Conservation (phyloP, 53 echinoderm and acorn worm species). For the Crossaster papposus region DNA sequence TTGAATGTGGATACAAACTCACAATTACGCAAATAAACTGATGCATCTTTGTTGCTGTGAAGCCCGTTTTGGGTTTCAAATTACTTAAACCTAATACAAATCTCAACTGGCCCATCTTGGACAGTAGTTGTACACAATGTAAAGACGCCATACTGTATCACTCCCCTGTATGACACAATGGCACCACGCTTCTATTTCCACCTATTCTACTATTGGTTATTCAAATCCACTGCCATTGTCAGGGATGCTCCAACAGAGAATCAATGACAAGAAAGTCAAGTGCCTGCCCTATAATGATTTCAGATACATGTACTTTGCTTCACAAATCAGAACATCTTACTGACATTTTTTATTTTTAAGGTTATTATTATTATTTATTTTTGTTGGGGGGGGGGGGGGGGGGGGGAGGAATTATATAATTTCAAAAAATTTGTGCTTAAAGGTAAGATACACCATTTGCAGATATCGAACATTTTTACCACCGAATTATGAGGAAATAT, state of each 20-base stretch:
- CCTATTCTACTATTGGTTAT: background rate
- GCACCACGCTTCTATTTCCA: background rate
- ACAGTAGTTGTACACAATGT: background rate
- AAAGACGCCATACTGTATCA: background rate
- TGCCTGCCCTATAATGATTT: background rate
- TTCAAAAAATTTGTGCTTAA: too few species aligned
- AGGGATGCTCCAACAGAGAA: background rate
- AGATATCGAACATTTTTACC: too few species aligned
- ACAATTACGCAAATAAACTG: too few species aligned
- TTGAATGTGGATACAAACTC: too few species aligned
- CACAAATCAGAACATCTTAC: background rate
- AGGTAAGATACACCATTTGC: too few species aligned
- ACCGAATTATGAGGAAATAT: too few species aligned
- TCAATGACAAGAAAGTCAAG: background rate
- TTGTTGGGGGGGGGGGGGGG: too few species aligned
- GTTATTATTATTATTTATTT: too few species aligned
- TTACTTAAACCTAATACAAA: background rate
- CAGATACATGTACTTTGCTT: background rate
- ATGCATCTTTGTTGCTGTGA: background rate
- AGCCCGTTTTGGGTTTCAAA: background rate
- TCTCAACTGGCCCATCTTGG: background rate
- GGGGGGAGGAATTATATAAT: too few species aligned
- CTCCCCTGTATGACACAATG: background rate
- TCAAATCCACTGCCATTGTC: background rate
- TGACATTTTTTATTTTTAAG: too few species aligned